Percentiles rank a stretch among this genome's conserved stretches.
These are phyloP conservation scores for Odontamblyopus rebecca DNA, from an alignment of 2,797 vertebrate genomes.

Conservation along the genomic window DNA sequence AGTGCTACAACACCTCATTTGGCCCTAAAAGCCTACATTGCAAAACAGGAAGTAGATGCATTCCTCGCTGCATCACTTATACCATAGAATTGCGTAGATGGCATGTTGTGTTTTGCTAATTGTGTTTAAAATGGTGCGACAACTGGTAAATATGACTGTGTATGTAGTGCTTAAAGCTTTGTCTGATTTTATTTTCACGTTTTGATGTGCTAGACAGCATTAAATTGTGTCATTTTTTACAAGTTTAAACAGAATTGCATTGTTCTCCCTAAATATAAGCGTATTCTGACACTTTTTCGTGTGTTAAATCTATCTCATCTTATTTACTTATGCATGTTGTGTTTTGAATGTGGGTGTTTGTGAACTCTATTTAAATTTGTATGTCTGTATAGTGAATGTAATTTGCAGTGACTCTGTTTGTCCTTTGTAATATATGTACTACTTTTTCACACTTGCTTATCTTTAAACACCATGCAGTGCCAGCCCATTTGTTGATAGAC, in stretches of 20 bases:
- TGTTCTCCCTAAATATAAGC: not conserved
- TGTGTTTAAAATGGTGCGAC: not conserved
- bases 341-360: not conserved
- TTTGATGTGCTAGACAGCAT: not conserved
- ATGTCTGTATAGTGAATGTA: not conserved
- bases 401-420: not conserved
- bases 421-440: no score
- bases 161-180: not conserved
- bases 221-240: not conserved
- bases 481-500: not conserved
- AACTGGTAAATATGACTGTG: not conserved
- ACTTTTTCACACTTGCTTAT: not conserved
- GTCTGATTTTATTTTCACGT: not conserved
- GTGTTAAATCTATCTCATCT: conserved; percentile 6
- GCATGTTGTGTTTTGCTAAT: not conserved
- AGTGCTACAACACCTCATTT: conserved; percentile 11
- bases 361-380: not conserved
- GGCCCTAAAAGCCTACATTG: not conserved
- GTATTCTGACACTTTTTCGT: not conserved
- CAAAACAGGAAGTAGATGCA: conserved; percentile 5
- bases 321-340: not conserved
- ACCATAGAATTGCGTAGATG: not conserved
- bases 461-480: not conserved
- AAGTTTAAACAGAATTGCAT: not conserved
- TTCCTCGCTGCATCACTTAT: not conserved